These are phyloP conservation scores for Betta splendens DNA, from an alignment of 2,797 vertebrate species.

Conservation along the genomic window DNA sequence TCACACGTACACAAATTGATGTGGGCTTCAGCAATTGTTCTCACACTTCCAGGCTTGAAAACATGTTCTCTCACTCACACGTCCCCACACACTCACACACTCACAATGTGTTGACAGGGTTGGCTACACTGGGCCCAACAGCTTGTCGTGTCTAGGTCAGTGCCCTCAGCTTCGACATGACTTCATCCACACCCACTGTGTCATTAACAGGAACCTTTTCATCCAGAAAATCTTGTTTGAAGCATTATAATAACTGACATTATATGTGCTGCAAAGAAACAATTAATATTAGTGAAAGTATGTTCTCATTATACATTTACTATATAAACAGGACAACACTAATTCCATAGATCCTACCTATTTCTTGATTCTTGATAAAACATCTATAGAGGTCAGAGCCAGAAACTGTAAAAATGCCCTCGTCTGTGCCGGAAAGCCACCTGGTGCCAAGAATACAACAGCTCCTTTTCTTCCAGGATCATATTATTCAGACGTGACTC, in stretches of 20 bases:
- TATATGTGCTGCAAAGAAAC: too few species aligned
- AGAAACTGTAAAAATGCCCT: neutral
- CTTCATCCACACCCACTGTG: constrained; percentile 57
- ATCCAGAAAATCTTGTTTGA: constrained; percentile 2
- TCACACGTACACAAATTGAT: constrained; percentile 15
- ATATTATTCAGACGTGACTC: constrained; percentile 12
- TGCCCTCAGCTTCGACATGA: constrained; percentile 52
- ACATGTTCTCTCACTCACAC: constrained; percentile 28
- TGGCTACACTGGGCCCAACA: constrained; percentile 53
- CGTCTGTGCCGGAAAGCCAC: constrained; percentile 10
- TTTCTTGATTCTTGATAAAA: constrained; percentile 3
- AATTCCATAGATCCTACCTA: neutral
- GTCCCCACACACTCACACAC: too few species aligned
- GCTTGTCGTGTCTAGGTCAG: constrained; percentile 50
- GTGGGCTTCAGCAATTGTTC: neutral
- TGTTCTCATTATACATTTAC: neutral
- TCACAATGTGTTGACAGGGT: constrained; percentile 38
- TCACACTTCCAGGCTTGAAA: constrained; percentile 24
- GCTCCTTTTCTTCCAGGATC: constrained; percentile 15
- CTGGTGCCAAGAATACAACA: constrained; percentile 35
- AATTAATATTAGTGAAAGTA: too few species aligned
- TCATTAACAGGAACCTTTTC: constrained; percentile 26
- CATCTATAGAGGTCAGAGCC: constrained; percentile 43
- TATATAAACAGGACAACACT: constrained; percentile 2
- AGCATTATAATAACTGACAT: too few species aligned